These are phyloP conservation scores for Halotydeus destructor DNA, from an alignment of 1,140 invertebrate genomes.

Conservation along the genomic window DNA sequence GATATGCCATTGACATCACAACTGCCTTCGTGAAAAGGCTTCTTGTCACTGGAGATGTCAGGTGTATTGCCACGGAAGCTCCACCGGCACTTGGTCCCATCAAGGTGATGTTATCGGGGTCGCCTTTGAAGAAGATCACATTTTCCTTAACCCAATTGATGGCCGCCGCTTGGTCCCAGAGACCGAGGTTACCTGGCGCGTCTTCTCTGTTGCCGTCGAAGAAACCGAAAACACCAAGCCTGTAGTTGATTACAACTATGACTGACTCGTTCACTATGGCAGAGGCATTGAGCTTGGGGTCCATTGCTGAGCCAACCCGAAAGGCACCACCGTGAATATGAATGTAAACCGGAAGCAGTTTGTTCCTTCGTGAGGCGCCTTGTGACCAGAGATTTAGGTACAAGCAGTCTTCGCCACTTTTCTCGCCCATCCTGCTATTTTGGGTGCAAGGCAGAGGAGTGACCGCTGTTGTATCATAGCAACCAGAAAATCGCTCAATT, in stretches of 20 bases:
- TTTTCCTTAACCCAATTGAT: slow-evolving; percentile 1
- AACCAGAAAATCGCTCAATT: too few species aligned
- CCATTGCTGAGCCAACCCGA: neutral
- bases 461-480: too few species aligned
- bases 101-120: slow-evolving; percentile 28
- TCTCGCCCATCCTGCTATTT: too few species aligned
- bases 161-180: neutral
- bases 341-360: slow-evolving; percentile 6
- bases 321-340: slow-evolving; percentile 11
- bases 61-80: slow-evolving; percentile 28
- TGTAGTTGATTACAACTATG: neutral
- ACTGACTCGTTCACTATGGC: neutral
- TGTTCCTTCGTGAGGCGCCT: too few species aligned
- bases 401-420: neutral
- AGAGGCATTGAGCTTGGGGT: neutral
- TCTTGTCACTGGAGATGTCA: slow-evolving; percentile 21
- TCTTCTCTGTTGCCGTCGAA: slow-evolving; percentile 1
- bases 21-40: slow-evolving; percentile 22
- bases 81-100: slow-evolving; percentile 34
- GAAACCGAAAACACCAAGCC: slow-evolving; percentile 3
- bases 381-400: neutral
- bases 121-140: neutral
- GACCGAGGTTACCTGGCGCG: neutral
- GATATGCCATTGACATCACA: too few species aligned
- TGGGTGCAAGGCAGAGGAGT: too few species aligned